Evolutionary conservation across 1,140 invertebrate genomes (phyloP), one percentile per base, ranked within the genome.

Genomic region (Calephelis virginiensis): DNA sequence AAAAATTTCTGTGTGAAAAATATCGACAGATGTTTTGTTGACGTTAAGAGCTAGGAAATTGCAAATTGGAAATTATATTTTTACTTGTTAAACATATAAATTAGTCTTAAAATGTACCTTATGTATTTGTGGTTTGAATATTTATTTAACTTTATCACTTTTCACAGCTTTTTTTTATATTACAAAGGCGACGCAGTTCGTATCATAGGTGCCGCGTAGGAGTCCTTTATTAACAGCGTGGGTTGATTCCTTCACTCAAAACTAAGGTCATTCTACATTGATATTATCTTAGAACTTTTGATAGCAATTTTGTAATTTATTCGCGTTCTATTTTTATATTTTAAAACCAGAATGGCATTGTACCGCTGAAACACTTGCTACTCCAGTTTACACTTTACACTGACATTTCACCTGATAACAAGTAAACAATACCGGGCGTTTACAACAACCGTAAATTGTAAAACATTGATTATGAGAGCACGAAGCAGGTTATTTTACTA

Each of bases 371-470:
- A 47, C 63, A 68, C 45, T 73, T 64, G 50, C 53, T 74, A 61
- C 67, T 50, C 13, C 43, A 17, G 28, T 28, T 28, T 28, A 28
- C 28, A 28, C 28, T 53, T 10, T 43, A 61, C 61, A 78, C 71
- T 74, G 71, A 63, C 67, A 75, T 66, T 66, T 68, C 72, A 70
- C 66, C 70, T 74, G 74, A 81, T 76, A 79, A 77, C 70, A 80
- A 78, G 83, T 83, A 90, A 90, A 88, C 83, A 88, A 85, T 77
- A 83, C 84, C 82, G 82, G 83, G 75, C 70, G 74, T 85, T 43
- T 43, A 43, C 40, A 43, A 43, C 40, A 43, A 80, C 80, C 73
- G 28, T 28, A 28, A 28, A 80, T 78, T 69, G 81, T 75, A 67
- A 80, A 79, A 75, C 79, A 78, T 74, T 78, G 77, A 75, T 73